Evolutionary conservation across 2,113 vertebrate genomes (phyloP).

Genomic region (Crotalus horridus): DNA sequence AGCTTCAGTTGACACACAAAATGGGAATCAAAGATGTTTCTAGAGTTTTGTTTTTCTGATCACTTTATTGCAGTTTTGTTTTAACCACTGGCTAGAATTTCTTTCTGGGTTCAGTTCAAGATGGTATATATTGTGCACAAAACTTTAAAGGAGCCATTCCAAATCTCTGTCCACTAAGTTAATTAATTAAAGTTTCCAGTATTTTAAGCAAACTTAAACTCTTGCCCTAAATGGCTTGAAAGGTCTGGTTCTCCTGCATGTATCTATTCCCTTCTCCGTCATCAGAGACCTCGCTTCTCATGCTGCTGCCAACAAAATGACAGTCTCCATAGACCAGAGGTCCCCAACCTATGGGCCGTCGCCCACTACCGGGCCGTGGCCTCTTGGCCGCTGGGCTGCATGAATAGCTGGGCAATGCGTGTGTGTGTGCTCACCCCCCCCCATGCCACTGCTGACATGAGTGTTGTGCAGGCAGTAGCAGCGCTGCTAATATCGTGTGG

Average conservation of each 20-base stretch:
- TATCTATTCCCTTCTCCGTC: neutral
- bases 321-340: too few relatives aligned
- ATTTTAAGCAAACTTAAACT: neutral
- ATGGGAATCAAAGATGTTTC: neutral
- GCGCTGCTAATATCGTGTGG: too few relatives aligned
- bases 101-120: neutral
- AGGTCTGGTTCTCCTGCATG: neutral
- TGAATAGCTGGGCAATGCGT: too few relatives aligned
- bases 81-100: neutral
- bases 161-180: neutral
- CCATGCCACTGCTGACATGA: too few relatives aligned
- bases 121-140: neutral
- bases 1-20: neutral
- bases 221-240: neutral
- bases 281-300: neutral
- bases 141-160: neutral
- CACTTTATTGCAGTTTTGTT: neutral
- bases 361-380: too few relatives aligned
- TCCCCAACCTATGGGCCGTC: too few relatives aligned
- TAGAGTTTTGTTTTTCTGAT: neutral
- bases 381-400: too few relatives aligned
- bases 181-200: neutral
- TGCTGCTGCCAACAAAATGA: neutral
- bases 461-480: too few relatives aligned
- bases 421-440: too few relatives aligned